A percentile compares a stretch with the other conserved stretches of the same genome.
Conservation (phyloP, 2,797 vertebrate species). For the Pangasius larnaudii region DNA sequence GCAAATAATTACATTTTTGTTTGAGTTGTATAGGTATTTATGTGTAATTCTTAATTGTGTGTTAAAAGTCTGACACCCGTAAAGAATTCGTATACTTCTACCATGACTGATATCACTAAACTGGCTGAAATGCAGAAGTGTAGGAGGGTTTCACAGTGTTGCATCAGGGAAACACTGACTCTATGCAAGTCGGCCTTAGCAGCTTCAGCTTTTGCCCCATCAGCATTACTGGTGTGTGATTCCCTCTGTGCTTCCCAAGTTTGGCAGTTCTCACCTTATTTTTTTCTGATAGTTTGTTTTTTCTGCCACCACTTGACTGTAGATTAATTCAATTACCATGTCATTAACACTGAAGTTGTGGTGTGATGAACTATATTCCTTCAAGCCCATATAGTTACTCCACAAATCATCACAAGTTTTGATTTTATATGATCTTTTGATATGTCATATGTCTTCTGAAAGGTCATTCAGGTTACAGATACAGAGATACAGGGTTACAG, state of each 20-base stretch:
- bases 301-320: background rate
- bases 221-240: background rate
- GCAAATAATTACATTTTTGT: background rate
- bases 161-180: conserved; percentile 10
- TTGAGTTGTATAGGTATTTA: background rate
- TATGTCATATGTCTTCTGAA: background rate
- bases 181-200: background rate
- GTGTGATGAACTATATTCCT: background rate
- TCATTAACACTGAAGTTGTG: background rate
- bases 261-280: background rate
- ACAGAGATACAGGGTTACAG: no score
- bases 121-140: background rate
- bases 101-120: background rate
- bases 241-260: background rate
- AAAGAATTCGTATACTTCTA: background rate
- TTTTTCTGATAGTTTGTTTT: conserved; percentile 1
- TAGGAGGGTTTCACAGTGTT: conserved; percentile 7
- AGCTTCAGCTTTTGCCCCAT: background rate
- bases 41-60: background rate
- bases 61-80: background rate
- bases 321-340: background rate
- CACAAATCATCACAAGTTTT: background rate
- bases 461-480: background rate
- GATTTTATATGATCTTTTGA: background rate
- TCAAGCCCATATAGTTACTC: background rate